These are phyloP conservation scores for Poeciliopsis presidionis DNA, from an alignment of 2,797 vertebrate genomes.

Conservation along the genomic window DNA sequence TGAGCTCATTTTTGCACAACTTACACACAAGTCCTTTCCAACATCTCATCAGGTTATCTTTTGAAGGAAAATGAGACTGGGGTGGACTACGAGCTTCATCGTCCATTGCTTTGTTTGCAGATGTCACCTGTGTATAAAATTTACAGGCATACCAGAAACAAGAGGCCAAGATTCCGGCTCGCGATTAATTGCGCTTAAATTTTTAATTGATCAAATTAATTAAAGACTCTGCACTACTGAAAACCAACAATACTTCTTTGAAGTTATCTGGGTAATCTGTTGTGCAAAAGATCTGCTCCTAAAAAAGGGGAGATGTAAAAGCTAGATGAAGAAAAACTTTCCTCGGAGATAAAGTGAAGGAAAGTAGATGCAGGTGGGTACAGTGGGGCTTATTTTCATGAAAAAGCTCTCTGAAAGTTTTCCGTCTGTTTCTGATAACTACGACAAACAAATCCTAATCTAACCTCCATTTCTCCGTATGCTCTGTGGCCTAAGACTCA, in stretches of 20 bases:
- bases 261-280: neutral
- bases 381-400: conserved; percentile 14
- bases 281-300: neutral
- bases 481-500: conserved; percentile 15
- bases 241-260: neutral
- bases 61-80: too few relatives aligned
- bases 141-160: too few relatives aligned
- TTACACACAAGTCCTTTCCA: too few relatives aligned
- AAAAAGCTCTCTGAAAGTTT: conserved; percentile 52
- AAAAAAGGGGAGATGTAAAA: neutral
- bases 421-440: conserved; percentile 15
- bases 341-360: neutral
- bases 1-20: too few relatives aligned
- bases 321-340: neutral
- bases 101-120: too few relatives aligned
- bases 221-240: neutral
- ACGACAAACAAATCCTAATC: conserved; percentile 12
- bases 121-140: too few relatives aligned
- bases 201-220: too few relatives aligned
- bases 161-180: too few relatives aligned
- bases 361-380: neutral
- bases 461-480: conserved; percentile 11
- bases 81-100: too few relatives aligned
- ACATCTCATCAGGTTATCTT: too few relatives aligned
- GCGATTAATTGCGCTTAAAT: too few relatives aligned